Evolutionary conservation across 2,113 vertebrate species (phyloP), one percentile per base, ranked within the genome.

Genomic region (Dipodomys stephensi): DNA sequence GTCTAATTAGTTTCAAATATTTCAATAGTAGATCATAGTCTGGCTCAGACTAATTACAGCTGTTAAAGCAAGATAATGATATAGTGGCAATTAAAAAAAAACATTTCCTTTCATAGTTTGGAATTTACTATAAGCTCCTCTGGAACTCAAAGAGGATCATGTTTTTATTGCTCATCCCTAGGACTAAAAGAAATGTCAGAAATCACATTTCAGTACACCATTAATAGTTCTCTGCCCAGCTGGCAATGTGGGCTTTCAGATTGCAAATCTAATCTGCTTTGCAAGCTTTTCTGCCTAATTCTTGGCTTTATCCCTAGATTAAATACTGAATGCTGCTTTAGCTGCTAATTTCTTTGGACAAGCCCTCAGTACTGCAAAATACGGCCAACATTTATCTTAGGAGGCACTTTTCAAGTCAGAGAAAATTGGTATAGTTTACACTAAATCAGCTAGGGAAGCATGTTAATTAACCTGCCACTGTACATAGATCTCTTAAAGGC

Each of bases 1-100:
- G 84, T 96, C 92, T 96, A 97, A 97, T 97, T 97, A 97, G 94
- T 92, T 15, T 4, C 92, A 97, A 95, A 88, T 95, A 88, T 91
- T 97, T 97, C 97, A 96, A 53, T 93, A 97, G 88, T 79, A 79
- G 73, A 64, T 96, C 92, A 97, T 91, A 94, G 93, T 76, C 93
- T 96, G 83, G 91, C 85, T 91, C 95, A 90, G 74, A 92, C 91
- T 97, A 97, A 97, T 97, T 96, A 92, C 84, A 95, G 95, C 94
- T 96, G 91, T 97, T 95, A 97, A 97, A 87, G 91, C 76, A 94
- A 94, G 93, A 93, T 94, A 90, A 92, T 95, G 91, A 95, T 73
- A 79, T 1, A 57, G 83, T 92, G 68, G 87, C 96, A 94, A 95
- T 65, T 71, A 49, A 96, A 97, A 95, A 22, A 57, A 88, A 81